phyloP scores from a whole-genome alignment of 1,140 invertebrate genomes.

The Octopus sinensis region DNA sequence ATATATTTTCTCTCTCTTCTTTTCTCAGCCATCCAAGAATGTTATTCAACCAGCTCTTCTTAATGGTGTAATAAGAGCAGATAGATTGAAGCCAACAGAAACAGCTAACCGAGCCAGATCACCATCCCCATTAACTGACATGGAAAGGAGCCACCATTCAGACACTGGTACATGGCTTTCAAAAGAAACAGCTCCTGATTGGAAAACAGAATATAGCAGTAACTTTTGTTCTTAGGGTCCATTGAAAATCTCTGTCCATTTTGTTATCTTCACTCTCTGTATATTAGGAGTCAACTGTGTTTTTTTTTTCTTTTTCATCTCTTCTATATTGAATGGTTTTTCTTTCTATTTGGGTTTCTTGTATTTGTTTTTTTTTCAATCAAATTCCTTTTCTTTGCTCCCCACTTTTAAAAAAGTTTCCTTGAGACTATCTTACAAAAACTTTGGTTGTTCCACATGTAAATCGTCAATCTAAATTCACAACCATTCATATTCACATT shows the following conservation, averaged over 20 bases:
- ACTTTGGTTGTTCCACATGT: no score
- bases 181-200: neutral
- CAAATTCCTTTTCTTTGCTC: no score
- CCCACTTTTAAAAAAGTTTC: no score
- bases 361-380: no score
- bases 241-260: neutral
- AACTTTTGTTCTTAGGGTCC: neutral
- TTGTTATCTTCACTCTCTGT: no score
- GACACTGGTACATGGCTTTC: neutral
- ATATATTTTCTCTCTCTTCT: neutral
- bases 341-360: no score
- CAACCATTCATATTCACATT: no score
- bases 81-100: neutral
- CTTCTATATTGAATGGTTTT: no score
- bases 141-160: neutral
- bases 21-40: neutral
- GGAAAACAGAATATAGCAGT: slow-evolving; percentile 9
- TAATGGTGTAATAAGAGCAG: neutral
- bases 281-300: no score
- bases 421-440: no score
- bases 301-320: no score
- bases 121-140: neutral
- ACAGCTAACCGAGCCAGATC: neutral
- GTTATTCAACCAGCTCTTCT: neutral
- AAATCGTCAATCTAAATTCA: no score